phyloP scores from a whole-genome alignment of 2,797 vertebrate genomes.

The Gallirallus australis region DNA sequence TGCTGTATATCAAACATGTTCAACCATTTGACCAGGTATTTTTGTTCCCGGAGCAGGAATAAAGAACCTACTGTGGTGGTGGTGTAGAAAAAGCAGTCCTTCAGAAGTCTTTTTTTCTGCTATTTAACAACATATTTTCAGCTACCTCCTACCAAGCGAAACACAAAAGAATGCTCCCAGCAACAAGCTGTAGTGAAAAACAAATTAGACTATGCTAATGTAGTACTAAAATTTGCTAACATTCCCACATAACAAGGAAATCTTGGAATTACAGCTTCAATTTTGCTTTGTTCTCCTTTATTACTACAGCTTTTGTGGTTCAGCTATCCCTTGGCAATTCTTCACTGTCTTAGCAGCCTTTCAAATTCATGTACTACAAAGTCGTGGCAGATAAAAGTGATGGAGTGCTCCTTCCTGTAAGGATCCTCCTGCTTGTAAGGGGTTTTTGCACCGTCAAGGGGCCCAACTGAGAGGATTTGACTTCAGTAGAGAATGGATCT shows the following conservation, averaged over 20 bases:
- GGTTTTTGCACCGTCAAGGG: background rate
- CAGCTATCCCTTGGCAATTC: background rate
- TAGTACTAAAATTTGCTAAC: conserved; percentile 10
- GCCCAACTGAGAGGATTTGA: background rate
- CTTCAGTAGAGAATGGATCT: background rate
- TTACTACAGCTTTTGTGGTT: background rate
- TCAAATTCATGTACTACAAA: background rate
- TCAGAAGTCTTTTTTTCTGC: background rate
- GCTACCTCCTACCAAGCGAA: background rate
- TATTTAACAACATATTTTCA: conserved; percentile 4
- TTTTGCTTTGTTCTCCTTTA: conserved; percentile 14
- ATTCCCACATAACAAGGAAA: background rate
- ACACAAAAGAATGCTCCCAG: conserved; percentile 21
- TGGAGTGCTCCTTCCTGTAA: background rate
- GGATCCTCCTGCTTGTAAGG: background rate
- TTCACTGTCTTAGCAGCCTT: background rate
- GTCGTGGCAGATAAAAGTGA: background rate
- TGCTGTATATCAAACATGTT: background rate
- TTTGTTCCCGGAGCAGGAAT: background rate
- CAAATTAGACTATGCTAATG: conserved; percentile 14
- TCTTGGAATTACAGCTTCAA: background rate
- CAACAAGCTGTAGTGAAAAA: background rate
- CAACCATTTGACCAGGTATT: background rate
- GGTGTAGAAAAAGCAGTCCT: background rate
- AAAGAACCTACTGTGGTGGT: background rate